Conservation (phyloP, 2,797 vertebrate species). For the Leptodactylus fallax region DNA sequence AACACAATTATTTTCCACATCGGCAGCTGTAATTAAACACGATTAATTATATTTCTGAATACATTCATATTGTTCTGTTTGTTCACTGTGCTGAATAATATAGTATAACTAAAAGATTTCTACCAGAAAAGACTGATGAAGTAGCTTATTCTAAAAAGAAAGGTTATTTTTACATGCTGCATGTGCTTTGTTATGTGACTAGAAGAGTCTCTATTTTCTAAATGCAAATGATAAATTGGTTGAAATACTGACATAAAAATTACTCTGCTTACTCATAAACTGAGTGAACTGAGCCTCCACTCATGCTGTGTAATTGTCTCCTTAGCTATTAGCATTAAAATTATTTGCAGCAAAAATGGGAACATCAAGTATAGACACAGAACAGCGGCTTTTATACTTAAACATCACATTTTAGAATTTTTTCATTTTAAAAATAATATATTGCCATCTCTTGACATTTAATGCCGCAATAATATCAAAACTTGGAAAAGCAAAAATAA, state of each 20-base stretch:
- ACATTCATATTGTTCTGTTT: background rate
- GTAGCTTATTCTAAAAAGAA: background rate
- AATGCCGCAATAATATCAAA: background rate
- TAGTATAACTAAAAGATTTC: background rate
- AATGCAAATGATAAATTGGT: constrained; percentile 3
- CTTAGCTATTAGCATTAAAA: constrained; percentile 21
- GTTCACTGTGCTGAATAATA: background rate
- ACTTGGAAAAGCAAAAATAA: background rate
- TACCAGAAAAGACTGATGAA: background rate
- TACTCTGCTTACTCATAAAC: constrained; percentile 19
- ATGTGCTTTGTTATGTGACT: background rate
- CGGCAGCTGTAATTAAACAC: background rate
- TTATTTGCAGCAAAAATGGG: background rate
- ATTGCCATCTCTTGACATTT: background rate
- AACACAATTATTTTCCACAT: background rate
- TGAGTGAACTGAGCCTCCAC: background rate
- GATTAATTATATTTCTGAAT: background rate
- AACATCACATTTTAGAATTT: background rate
- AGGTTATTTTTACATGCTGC: constrained; percentile 12
- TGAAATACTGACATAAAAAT: constrained; percentile 13
- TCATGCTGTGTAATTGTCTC: background rate
- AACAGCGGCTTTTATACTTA: background rate
- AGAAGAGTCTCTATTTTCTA: background rate
- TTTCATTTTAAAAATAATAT: background rate
- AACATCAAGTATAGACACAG: background rate